A percentile compares a stretch with the other conserved stretches of the same genome.
phyloP scores from a whole-genome alignment of 2,888 invertebrate species.

The Operophtera brumata region DNA sequence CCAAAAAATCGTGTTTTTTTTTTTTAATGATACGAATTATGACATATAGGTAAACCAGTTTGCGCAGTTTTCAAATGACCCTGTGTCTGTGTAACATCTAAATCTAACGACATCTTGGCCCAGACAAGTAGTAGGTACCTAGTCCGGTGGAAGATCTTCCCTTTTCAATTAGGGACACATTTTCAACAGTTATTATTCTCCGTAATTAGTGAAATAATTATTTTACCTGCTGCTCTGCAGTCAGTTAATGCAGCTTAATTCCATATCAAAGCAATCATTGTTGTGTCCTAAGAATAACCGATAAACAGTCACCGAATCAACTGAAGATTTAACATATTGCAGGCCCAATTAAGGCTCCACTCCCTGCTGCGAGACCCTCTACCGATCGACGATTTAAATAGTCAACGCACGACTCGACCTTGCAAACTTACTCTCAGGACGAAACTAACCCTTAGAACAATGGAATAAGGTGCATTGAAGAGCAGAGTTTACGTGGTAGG shows the following conservation, averaged over 20 bases:
- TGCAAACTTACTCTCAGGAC: conserved; percentile 31
- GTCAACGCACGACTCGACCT: conserved; percentile 69
- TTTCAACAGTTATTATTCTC: no score
- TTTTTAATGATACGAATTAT: no score
- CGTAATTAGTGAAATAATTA: background rate
- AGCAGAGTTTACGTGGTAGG: conserved; percentile 41
- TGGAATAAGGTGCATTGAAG: conserved; percentile 30
- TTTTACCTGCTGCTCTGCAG: background rate
- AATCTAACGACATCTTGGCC: no score
- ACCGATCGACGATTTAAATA: conserved; percentile 71
- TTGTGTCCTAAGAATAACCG: conserved; percentile 24
- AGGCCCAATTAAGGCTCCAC: conserved; percentile 74
- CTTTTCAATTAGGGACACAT: no score
- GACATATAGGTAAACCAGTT: no score
- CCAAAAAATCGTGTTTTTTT: no score
- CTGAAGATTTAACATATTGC: conserved; percentile 66
- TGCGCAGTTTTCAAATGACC: no score
- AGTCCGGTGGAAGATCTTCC: no score
- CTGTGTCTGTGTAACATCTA: no score
- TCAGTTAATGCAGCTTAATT: background rate
- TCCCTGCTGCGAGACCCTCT: conserved; percentile 71
- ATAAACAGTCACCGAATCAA: conserved; percentile 34
- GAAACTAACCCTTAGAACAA: conserved; percentile 35
- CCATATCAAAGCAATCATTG: conserved; percentile 11
- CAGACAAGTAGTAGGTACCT: no score